Base-by-base conservation (phyloP, 2,113 vertebrate genomes). In the Syngnathoides biaculeatus region DNA sequence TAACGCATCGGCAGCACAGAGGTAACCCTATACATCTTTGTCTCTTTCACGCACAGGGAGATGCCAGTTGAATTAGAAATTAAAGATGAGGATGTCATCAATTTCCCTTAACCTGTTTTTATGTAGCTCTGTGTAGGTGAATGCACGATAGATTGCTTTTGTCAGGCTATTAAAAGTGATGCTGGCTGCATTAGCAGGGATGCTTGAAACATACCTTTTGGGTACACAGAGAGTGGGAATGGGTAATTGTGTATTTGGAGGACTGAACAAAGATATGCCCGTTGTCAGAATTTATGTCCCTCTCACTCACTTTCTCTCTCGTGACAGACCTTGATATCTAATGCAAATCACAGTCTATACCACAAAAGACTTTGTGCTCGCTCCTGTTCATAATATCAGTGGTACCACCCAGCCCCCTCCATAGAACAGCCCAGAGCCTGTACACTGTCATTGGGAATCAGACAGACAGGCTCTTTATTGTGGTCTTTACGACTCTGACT, bases 21-120 rank as follows among this genome's bases (percentile, higher is more conserved):
- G 90, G 94, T 93, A 95, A 95, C 93, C 94, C 93, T 92, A 94
- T 95, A 94, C 87, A 86, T 95, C 95, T 95, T 93, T 95, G 94
- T 96, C 95, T 94, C 91, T 94, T 96, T 94, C 93, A 94, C 96
- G 95, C 93, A 94, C 89, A 78, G 87, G 42, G 67, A 92, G 91
- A 93, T 88, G 92, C 68, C 79, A 92, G 93, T 84, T 78, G 91
- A 88, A 86, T 89, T 91, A 89, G 92, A 93, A 95, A 95, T 94
- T 94, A 95, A 94, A 93, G 92, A 90, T 63, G 64, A 69, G 92
- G 93, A 94, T 92, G 94, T 92, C 94, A 95, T 96, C 94, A 94
- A 93, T 96, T 95, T 93, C 91, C 93, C 91, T 95, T 94, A 86
- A 95, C 94, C 94, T 93, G 93, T 90, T 93, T 35, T 91, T 92